Conservation (phyloP, 2,888 invertebrate genomes). For the Catocala sponsa region DNA sequence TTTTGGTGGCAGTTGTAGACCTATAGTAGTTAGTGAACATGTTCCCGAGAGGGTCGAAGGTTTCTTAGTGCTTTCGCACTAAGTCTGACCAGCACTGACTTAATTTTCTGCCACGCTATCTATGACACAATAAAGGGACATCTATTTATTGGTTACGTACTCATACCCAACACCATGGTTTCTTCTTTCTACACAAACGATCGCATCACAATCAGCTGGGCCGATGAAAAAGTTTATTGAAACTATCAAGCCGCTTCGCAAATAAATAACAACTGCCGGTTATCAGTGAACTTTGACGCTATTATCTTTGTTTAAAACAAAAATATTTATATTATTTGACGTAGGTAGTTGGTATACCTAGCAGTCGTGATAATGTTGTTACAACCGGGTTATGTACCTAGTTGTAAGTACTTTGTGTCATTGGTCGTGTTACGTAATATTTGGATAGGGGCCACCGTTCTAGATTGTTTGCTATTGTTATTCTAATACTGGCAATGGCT, state of each 20-base stretch:
- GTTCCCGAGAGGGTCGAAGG: too few species aligned
- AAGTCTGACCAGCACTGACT: too few species aligned
- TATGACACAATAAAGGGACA: too few species aligned
- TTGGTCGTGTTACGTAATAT: conserved; percentile 60
- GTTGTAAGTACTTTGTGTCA: conserved; percentile 15
- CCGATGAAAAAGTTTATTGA: conserved; percentile 26
- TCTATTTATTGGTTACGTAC: too few species aligned
- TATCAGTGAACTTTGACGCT: conserved; percentile 78
- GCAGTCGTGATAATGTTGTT: conserved; percentile 55
- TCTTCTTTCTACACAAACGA: too few species aligned
- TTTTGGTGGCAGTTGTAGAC: too few species aligned
- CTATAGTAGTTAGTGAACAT: too few species aligned
- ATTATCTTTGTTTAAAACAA: conserved; percentile 69
- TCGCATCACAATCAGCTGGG: too few species aligned
- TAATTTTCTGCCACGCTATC: too few species aligned
- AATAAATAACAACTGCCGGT: conserved; percentile 62
- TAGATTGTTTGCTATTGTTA: neutral
- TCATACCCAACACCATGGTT: too few species aligned
- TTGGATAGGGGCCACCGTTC: conserved; percentile 20
- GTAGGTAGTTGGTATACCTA: conserved; percentile 50
- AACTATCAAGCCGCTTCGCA: conserved; percentile 56
- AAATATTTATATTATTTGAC: conserved; percentile 71
- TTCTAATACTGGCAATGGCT: neutral
- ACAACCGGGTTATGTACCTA: conserved; percentile 60
- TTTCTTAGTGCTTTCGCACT: too few species aligned